Conservation (phyloP, 2,797 vertebrate species). For the Cercopithecus mitis region DNA sequence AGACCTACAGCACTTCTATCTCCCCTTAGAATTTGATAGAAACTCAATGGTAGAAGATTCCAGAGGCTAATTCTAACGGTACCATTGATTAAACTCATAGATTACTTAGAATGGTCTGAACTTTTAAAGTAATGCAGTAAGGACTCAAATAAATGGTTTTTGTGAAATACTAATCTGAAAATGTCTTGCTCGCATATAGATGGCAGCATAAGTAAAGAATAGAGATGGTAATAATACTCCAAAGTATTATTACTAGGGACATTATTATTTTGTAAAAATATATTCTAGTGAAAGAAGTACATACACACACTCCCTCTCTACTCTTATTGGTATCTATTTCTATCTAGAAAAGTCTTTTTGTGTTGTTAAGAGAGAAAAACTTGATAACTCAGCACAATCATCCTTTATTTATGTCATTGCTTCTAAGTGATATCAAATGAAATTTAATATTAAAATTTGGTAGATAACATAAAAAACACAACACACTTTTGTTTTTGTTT, state of each 20-base stretch:
- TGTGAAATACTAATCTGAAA: constrained; percentile 33
- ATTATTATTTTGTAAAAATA: constrained; percentile 30
- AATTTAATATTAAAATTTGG: neutral
- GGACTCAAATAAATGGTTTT: neutral
- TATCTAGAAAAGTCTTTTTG: neutral
- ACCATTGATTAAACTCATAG: neutral
- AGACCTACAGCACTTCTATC: neutral
- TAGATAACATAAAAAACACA: constrained; percentile 11
- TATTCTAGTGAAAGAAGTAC: neutral
- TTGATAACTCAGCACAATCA: neutral
- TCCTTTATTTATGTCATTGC: neutral
- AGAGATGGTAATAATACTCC: neutral
- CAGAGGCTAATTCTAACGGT: neutral
- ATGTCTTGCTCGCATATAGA: neutral
- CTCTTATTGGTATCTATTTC: neutral
- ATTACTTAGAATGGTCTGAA: neutral
- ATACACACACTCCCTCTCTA: neutral
- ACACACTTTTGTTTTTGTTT: neutral
- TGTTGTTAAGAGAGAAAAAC: neutral
- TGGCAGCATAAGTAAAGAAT: neutral
- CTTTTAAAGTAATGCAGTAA: neutral
- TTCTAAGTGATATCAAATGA: constrained; percentile 3
- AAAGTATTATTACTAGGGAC: neutral
- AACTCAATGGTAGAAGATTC: neutral
- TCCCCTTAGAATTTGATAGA: neutral